Base-by-base conservation (phyloP, 1,140 invertebrate genomes). In the Geopemphigus sp. region DNA sequence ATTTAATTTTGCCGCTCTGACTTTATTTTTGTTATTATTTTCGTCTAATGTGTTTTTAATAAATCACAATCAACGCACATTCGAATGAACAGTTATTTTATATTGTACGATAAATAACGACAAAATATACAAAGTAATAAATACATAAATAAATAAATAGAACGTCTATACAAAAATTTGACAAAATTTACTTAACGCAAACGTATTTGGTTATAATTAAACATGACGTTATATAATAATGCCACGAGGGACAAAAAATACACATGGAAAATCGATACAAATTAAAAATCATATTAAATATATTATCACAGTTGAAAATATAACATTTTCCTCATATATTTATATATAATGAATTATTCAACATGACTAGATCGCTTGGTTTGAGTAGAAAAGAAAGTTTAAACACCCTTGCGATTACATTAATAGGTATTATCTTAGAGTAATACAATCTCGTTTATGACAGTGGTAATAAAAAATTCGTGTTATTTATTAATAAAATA, bases 111-210 rank as follows among this genome's bases (percentile, higher is more conserved):
- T 78, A 63, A 78, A 78, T 63, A 78, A 78, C 74, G 74, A 78
- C 57, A 78, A 78, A 78, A 78, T 78, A 63, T 78, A 78, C 74
- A 78, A 78, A 78, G 54, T 78, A 26, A 78, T 78, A 76, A 76
- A 76, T 76, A 76, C 57, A 74, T 57, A 39, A 68, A 68, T 50
- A 68, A 50, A 68, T 45, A 57, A 74, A 76, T 59, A 45, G 54
- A 72, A 72, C 10, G 22, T 61, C 74, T 78, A 78, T 78, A 78
- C 74, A 78, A 78, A 78, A 78, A 78, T 78, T 61, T 78, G 74
- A 63, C 72, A 39, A 63, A 78, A 22, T 78, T 47, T 24, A 24
- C 68, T 72, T 26, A 29, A 54, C 57, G 45, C n/a, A 57, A 78
- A 47, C n/a, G n/a, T 32, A 63, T 78, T 78, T 29, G 57, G 74